Evolutionary conservation across 2,888 invertebrate species (phyloP).

Genomic region (Tipula lateralis): DNA sequence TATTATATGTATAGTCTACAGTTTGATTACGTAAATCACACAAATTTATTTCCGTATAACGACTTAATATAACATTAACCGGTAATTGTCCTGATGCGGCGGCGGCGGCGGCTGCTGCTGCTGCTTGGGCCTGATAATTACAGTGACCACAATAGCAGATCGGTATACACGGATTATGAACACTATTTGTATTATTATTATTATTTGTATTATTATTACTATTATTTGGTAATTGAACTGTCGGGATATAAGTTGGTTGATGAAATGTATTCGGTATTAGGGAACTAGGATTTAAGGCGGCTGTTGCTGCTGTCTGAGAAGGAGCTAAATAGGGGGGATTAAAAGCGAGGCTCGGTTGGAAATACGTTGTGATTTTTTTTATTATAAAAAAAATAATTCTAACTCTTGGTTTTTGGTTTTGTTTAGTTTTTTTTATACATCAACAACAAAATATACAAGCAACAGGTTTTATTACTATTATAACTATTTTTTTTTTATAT

Average conservation of each 20-base stretch:
- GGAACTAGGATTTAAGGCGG: slow-evolving; percentile 21
- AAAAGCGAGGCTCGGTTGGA: slow-evolving; percentile 41
- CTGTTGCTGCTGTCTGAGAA: slow-evolving; percentile 32
- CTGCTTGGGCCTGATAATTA: slow-evolving; percentile 34
- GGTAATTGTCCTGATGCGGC: slow-evolving; percentile 31
- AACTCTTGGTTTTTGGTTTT: not conserved
- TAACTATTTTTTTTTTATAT: slow-evolving; percentile 16
- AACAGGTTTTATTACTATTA: slow-evolving; percentile 28
- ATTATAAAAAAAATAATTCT: slow-evolving; percentile 28
- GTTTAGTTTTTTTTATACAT: slow-evolving; percentile 14
- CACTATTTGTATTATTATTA: slow-evolving; percentile 29
- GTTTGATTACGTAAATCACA: slow-evolving; percentile 40
- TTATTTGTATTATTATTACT: slow-evolving; percentile 25
- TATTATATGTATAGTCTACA: slow-evolving; percentile 27
- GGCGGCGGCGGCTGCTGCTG: slow-evolving; percentile 32
- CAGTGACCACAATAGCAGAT: slow-evolving; percentile 40
- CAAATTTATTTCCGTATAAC: slow-evolving; percentile 40
- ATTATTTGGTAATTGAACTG: slow-evolving; percentile 27
- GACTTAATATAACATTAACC: slow-evolving; percentile 38
- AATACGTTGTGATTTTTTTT: slow-evolving; percentile 39
- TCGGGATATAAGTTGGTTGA: slow-evolving; percentile 28
- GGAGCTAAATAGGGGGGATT: slow-evolving; percentile 40
- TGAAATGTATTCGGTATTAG: not conserved
- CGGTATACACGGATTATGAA: slow-evolving; percentile 32
- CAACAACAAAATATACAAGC: not conserved